A percentile compares a stretch with the other conserved stretches of the same genome.
Evolutionary conservation across 2,888 invertebrate genomes (phyloP).

Genomic region (Cyclophora albipunctata): DNA sequence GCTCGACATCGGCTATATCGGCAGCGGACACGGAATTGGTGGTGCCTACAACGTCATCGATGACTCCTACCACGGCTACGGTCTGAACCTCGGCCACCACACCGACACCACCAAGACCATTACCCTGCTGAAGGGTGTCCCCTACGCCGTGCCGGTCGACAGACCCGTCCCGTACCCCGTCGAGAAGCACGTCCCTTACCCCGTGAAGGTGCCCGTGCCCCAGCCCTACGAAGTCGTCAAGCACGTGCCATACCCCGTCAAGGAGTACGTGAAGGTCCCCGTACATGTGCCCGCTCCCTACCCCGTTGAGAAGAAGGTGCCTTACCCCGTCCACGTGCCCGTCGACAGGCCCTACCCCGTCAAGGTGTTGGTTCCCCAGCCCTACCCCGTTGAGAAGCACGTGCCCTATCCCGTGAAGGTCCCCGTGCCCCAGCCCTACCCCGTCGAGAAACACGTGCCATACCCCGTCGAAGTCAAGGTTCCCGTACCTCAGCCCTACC

Average conservation of each 20-base stretch:
- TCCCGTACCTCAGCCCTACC: constrained; percentile 84
- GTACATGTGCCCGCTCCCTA: constrained; percentile 85
- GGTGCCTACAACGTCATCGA: constrained; percentile 68
- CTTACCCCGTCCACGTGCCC: constrained; percentile 80
- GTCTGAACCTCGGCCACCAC: constrained; percentile 55
- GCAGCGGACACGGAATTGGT: constrained; percentile 74
- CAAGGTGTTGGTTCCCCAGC: constrained; percentile 85
- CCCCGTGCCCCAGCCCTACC: constrained; percentile 84
- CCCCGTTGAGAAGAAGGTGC: constrained; percentile 86
- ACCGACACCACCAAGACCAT: constrained; percentile 78
- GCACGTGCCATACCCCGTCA: constrained; percentile 82
- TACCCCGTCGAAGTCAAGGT: constrained; percentile 84
- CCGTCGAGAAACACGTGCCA: constrained; percentile 84
- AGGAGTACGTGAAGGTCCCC: constrained; percentile 86
- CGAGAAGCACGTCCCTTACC: constrained; percentile 80
- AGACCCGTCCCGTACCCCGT: constrained; percentile 78
- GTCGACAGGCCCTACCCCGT: constrained; percentile 87
- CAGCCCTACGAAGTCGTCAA: constrained; percentile 83
- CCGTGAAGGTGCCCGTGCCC: constrained; percentile 80
- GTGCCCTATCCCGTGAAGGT: constrained; percentile 85
- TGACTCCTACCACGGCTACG: constrained; percentile 32
- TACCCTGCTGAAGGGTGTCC: constrained; percentile 80
- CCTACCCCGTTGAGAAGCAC: constrained; percentile 86
- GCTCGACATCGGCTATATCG: constrained; percentile 83
- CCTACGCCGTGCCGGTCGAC: constrained; percentile 78